These are phyloP conservation scores for Chloropsis hardwickii DNA, from an alignment of 2,113 vertebrate species.

Conservation along the genomic window DNA sequence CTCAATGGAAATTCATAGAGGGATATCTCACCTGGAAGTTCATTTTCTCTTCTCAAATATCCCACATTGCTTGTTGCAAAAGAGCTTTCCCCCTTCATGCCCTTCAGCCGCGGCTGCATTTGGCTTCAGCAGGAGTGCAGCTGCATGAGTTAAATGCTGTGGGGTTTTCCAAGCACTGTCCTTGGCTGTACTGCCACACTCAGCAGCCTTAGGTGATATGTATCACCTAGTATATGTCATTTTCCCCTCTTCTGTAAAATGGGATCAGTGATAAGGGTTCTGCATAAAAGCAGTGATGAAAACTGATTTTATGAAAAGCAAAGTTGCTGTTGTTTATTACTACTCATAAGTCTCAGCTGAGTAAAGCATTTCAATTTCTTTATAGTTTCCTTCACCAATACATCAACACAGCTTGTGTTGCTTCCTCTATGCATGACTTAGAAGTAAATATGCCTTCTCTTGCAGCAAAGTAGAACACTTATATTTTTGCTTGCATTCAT, in stretches of 20 bases:
- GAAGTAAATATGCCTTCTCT: background rate
- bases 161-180: background rate
- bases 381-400: background rate
- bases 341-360: background rate
- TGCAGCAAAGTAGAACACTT: background rate
- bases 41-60: background rate
- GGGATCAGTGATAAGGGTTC: background rate
- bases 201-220: background rate
- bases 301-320: background rate
- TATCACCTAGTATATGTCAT: background rate
- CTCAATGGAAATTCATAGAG: background rate
- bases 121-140: background rate
- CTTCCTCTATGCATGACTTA: background rate
- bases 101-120: accelerated
- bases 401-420: background rate
- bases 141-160: background rate
- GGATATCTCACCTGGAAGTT: background rate
- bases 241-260: background rate
- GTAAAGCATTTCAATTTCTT: background rate
- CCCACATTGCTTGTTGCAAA: background rate
- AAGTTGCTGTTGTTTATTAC: background rate
- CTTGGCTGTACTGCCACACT: background rate
- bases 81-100: background rate
- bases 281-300: background rate
- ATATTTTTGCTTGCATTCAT: background rate